Conservation (phyloP, 2,888 invertebrate genomes). For the Holacanthella duospinosa region DNA sequence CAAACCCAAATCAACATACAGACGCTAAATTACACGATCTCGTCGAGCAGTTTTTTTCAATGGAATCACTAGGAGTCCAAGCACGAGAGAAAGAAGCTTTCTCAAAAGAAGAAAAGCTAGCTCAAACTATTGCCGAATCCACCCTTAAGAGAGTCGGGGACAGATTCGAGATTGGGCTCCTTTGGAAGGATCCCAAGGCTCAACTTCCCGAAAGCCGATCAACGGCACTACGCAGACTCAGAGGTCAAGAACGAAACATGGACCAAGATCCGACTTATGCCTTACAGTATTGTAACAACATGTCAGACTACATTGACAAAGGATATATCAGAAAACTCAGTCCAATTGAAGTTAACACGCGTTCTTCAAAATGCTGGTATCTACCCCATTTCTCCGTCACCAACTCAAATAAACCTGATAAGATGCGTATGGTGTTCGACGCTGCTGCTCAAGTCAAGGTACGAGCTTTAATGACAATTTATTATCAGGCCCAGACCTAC, state of each 20-base stretch:
- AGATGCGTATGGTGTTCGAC: conserved; percentile 23
- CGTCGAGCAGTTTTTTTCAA: conserved; percentile 8
- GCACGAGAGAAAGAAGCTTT: no score
- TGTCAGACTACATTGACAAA: conserved; percentile 11
- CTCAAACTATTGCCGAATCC: conserved; percentile 1
- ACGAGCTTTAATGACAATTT: conserved; percentile 14
- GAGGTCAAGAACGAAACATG: conserved; percentile 9
- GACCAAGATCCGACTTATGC: conserved; percentile 1
- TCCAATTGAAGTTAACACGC: neutral
- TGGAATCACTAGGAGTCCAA: conserved; percentile 9
- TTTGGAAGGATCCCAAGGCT: conserved; percentile 9
- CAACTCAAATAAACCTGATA: conserved; percentile 19
- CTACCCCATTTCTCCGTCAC: conserved; percentile 20
- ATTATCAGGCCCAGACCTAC: conserved; percentile 16
- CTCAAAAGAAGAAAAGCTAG: no score
- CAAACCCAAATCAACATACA: no score
- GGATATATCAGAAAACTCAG: conserved; percentile 4
- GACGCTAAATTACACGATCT: neutral
- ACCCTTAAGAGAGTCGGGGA: conserved; percentile 8
- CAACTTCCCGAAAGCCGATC: conserved; percentile 8
- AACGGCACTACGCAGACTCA: conserved; percentile 3
- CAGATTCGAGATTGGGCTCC: conserved; percentile 11
- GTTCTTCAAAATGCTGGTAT: conserved; percentile 14
- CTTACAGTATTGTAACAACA: neutral
- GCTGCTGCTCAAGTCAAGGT: conserved; percentile 14